These are phyloP conservation scores for Poecilobothrus nobilitatus DNA, from an alignment of 2,888 invertebrate species.

Conservation along the genomic window DNA sequence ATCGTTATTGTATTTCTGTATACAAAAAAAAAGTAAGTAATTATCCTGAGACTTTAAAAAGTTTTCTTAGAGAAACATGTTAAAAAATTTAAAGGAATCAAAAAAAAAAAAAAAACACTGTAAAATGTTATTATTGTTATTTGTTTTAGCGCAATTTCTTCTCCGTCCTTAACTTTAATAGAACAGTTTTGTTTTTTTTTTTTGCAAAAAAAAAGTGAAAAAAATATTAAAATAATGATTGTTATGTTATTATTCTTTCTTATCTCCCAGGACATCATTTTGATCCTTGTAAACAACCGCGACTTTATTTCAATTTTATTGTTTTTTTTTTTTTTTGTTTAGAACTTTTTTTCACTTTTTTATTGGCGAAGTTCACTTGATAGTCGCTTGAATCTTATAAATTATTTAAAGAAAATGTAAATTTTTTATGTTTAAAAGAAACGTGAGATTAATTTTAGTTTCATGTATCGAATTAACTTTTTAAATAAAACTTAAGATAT, in stretches of 20 bases:
- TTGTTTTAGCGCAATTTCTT: neutral
- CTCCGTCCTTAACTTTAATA: no score
- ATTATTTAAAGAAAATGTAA: no score
- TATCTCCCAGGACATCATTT: neutral
- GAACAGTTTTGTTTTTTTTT: no score
- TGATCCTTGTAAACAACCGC: conserved; percentile 7
- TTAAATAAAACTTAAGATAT: no score
- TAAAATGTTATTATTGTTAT: neutral
- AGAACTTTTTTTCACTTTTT: no score
- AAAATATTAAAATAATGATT: conserved; percentile 3
- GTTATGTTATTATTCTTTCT: neutral
- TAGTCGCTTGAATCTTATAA: no score
- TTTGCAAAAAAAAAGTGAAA: neutral
- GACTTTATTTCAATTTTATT: neutral
- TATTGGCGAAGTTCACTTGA: no score
- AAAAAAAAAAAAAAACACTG: neutral
- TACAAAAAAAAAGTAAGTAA: neutral
- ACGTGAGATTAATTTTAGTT: no score
- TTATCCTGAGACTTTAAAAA: neutral
- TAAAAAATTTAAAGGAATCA: no score
- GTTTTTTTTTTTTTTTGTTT: neutral
- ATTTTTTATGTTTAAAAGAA: no score
- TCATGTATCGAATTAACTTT: no score
- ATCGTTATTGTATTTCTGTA: no score
- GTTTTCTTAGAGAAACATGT: neutral